Evolutionary conservation across 1,140 invertebrate genomes (phyloP).

Genomic region (Tenebrio molitor): DNA sequence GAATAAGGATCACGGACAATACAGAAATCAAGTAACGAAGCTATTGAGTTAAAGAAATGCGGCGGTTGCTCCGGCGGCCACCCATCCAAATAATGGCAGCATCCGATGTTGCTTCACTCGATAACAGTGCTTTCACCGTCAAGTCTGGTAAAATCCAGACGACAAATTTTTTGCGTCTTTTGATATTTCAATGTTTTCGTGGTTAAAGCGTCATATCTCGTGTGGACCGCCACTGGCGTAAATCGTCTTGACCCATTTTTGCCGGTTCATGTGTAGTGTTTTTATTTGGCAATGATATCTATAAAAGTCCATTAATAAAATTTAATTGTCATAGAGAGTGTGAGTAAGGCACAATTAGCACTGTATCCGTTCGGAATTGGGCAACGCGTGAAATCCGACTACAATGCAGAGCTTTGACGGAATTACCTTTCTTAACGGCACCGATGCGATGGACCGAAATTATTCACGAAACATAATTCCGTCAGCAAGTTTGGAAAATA

Average conservation of each 20-base stretch:
- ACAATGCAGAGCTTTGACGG: background rate
- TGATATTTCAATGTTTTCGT: too few relatives aligned
- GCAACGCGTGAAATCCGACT: background rate
- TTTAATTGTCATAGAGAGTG: background rate
- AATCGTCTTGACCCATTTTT: background rate
- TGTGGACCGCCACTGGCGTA: too few relatives aligned
- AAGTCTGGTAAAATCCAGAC: too few relatives aligned
- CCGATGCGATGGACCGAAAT: background rate
- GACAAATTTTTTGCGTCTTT: too few relatives aligned
- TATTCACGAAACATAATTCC: conserved; percentile 21
- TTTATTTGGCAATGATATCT: conserved; percentile 8
- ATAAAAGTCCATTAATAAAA: background rate
- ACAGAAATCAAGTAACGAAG: too few relatives aligned
- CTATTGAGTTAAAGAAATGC: too few relatives aligned
- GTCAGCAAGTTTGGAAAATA: background rate
- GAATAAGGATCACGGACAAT: too few relatives aligned
- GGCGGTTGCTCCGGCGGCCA: too few relatives aligned
- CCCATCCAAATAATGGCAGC: too few relatives aligned
- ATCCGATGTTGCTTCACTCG: too few relatives aligned
- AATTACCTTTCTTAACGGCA: conserved; percentile 11
- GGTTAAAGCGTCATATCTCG: too few relatives aligned
- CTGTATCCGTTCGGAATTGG: background rate
- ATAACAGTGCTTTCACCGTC: too few relatives aligned
- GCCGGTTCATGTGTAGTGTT: background rate
- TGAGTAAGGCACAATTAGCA: background rate